Evolutionary conservation across 2,888 invertebrate species (phyloP).

Genomic region (Phortica magna): DNA sequence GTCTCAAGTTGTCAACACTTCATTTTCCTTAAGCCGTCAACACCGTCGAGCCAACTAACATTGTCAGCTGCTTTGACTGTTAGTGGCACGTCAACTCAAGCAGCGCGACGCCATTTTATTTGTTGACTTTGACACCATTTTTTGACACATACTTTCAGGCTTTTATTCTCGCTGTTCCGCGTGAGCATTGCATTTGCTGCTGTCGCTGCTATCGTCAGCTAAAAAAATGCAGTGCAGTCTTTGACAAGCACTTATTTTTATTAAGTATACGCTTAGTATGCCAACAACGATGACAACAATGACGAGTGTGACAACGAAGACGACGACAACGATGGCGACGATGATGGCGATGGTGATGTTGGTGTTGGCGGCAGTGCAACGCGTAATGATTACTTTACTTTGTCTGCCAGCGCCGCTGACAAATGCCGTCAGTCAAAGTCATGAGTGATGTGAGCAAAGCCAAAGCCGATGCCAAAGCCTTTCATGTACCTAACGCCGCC

Average conservation of each 20-base stretch:
- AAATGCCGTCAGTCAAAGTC: slow-evolving; percentile 69
- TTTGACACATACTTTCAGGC: slow-evolving; percentile 56
- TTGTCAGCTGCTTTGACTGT: slow-evolving; percentile 45
- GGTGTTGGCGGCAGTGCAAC: slow-evolving; percentile 40
- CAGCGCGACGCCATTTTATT: slow-evolving; percentile 27
- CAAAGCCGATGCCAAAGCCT: not conserved
- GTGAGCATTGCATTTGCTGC: slow-evolving; percentile 10
- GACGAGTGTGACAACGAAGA: slow-evolving; percentile 12
- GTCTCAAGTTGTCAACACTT: slow-evolving; percentile 64
- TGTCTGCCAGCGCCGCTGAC: slow-evolving; percentile 64
- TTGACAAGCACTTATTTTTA: slow-evolving; percentile 69
- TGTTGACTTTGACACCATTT: slow-evolving; percentile 67
- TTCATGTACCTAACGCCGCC: not conserved
- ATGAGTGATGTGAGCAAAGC: slow-evolving; percentile 46
- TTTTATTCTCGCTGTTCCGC: slow-evolving; percentile 30
- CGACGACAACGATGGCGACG: slow-evolving; percentile 46
- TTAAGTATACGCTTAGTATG: slow-evolving; percentile 67
- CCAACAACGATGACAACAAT: slow-evolving; percentile 39
- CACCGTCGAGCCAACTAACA: slow-evolving; percentile 39
- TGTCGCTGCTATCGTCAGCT: not conserved
- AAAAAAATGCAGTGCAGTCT: slow-evolving; percentile 22
- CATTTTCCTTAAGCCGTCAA: slow-evolving; percentile 33
- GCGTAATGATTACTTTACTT: slow-evolving; percentile 62
- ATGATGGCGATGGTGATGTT: not conserved
- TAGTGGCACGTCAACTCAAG: slow-evolving; percentile 34